Evolutionary conservation across 2,113 vertebrate genomes (phyloP), one percentile per base, ranked within the genome.

Genomic region (Catagonus wagneri): DNA sequence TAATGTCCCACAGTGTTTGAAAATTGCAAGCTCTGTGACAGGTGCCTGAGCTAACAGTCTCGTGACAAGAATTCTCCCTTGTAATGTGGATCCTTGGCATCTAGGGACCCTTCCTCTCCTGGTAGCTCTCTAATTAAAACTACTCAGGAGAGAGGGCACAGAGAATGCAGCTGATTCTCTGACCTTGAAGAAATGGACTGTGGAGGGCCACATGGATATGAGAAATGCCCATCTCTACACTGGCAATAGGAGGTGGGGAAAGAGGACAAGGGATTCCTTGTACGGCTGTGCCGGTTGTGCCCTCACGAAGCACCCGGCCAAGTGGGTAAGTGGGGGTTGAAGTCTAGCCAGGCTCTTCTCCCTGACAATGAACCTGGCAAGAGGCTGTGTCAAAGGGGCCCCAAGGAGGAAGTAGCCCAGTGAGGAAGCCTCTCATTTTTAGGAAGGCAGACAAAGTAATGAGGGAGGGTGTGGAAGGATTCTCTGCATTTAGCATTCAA

Each of bases 11-110:
- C 19, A 60, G 34, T 58, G 60, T 93, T 44, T 80, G 81, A 80
- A 93, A 93, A 86, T 52, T 93, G 75, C 69, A 75, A 65, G 22
- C 39, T 95, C 79, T 75, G 50, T 56, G 63, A 61, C 50, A 83
- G 39, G 61, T 83, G 25, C 27, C 83, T 85, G 52, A 89, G 19
- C n/a, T 81, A 54, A 71, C 17, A 75, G 75, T 2, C 34, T 68
- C 8, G 34, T 92, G 58, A 58, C n/a, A 94, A 84, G 50, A 81
- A 32, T 36, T 15, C 7, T 50, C 36, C 39, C 61, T 75, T 71
- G 10, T 66, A n/a, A 60, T 20, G 15, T 36, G 44, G 61, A 29
- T 71, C 52, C 4, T 25, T 2, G 2, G 7, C 44, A 11, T 23
- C 60, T 95, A 65, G 80, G 78, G 27, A 54, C 15, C 2, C 36